These are phyloP conservation scores for Muscicapa striata DNA, from an alignment of 2,797 vertebrate species.

Conservation along the genomic window DNA sequence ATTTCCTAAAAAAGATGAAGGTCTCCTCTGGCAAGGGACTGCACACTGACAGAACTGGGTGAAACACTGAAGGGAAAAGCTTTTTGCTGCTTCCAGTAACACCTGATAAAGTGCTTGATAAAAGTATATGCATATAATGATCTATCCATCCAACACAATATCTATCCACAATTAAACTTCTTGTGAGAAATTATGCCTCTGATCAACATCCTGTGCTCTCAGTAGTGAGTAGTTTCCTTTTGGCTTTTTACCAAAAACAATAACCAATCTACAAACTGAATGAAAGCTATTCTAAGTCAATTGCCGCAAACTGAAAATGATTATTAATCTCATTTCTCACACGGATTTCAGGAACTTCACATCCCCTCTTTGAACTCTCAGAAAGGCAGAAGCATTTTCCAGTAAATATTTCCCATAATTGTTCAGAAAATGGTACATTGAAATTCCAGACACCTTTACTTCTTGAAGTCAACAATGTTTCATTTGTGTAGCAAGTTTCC, in stretches of 20 bases:
- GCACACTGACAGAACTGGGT: background rate
- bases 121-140: background rate
- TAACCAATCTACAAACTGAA: background rate
- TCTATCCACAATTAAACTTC: background rate
- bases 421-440: constrained; percentile 59
- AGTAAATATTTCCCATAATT: constrained; percentile 75
- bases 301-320: background rate
- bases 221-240: constrained; percentile 2
- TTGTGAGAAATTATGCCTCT: background rate
- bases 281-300: background rate
- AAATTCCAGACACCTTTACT: constrained; percentile 62
- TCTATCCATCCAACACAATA: background rate
- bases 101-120: background rate
- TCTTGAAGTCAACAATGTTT: constrained; percentile 59
- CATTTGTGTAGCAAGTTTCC: constrained; percentile 48
- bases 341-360: constrained; percentile 45
- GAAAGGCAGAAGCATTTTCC: constrained; percentile 63
- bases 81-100: background rate
- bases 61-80: background rate
- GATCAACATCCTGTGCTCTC: background rate
- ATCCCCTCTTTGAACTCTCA: constrained; percentile 64
- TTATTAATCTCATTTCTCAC: constrained; percentile 14
- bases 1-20: constrained; percentile 4
- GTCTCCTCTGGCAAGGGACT: background rate
- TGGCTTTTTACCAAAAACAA: background rate